Conservation (phyloP, 1,140 invertebrate species). For the Heliconius hewitsoni region DNA sequence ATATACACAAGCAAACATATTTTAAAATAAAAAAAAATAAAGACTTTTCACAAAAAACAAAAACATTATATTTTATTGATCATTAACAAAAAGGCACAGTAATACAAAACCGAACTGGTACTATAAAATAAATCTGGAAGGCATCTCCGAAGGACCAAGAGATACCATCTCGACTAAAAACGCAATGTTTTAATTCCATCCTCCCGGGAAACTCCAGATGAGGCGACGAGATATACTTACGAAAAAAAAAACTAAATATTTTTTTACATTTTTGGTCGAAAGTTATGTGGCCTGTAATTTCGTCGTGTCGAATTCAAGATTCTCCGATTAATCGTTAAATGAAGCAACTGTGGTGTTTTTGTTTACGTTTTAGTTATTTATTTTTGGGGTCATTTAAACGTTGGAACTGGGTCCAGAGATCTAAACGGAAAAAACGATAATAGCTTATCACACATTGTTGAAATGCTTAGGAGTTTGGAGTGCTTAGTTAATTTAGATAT, state of each 20-base stretch:
- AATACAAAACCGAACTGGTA: slow-evolving; percentile 29
- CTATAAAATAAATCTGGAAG: slow-evolving; percentile 63
- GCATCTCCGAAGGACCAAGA: slow-evolving; percentile 38
- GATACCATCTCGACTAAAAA: slow-evolving; percentile 64
- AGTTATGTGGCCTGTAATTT: slow-evolving; percentile 31
- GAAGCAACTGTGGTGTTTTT: slow-evolving; percentile 33
- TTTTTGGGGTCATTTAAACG: neutral
- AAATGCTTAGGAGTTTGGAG: neutral
- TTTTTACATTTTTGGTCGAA: slow-evolving; percentile 30
- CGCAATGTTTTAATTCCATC: slow-evolving; percentile 71
- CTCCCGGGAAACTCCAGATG: slow-evolving; percentile 52
- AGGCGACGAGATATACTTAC: slow-evolving; percentile 45
- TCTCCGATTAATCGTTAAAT: slow-evolving; percentile 27
- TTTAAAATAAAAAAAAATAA: neutral
- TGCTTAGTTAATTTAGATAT: neutral
- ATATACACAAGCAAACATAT: neutral
- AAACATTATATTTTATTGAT: slow-evolving; percentile 5
- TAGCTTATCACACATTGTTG: neutral
- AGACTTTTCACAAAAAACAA: neutral
- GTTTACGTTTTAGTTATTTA: neutral
- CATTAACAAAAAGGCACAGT: slow-evolving; percentile 28
- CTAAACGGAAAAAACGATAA: neutral
- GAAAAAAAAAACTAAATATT: slow-evolving; percentile 29
- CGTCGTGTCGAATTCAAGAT: slow-evolving; percentile 16
- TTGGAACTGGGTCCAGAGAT: neutral